Evolutionary conservation across 2,113 vertebrate species (phyloP), one percentile per base, ranked within the genome.

Genomic region (Spilogale gracilis): DNA sequence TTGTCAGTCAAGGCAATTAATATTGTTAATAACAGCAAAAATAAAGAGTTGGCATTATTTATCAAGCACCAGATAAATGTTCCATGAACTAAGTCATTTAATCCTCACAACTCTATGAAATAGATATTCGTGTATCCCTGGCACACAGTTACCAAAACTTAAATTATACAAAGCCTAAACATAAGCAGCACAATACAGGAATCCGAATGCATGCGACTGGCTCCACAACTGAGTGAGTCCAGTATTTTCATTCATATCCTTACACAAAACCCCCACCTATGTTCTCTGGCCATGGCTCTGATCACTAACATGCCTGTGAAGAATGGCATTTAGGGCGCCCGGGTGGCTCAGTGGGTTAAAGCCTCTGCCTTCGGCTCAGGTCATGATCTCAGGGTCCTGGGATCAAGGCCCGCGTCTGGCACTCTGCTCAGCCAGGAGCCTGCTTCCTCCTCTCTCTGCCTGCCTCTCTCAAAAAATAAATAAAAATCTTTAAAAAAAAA

Each of bases 51-150:
- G 56, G 43, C 5, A 94, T 88, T 85, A 85, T 30, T 81, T 94
- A 89, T 74, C 50, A 94, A 83, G n/a, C 45, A 21, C n/a, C 71
- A 79, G 56, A 67, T 2, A 96, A 25, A 74, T 20, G 25, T 89
- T 91, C 27, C 61, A 95, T 2, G 6, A 30, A 58, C n/a, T 86
- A 97, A 86, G 12, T 95, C 43, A 95, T 58, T 63, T 85, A 97
- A 94, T 81, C 27, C 5, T 74, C 56, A 67, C 11, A 92, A 84
- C 6, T 88, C 61, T 89, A 76, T 76, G 12, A 90, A 93, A 63
- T 61, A 93, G 17, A 20, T 65, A 88, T 38, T 96, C 82, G 1
- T 91, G 30, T 91, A 76, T 79, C 23, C 16, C 32, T 96, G 27
- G 52, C 71, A 58, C 71, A 94, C 1, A 82, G 48, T 87, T 86